Evolutionary conservation across 2,797 vertebrate species (phyloP), one percentile per base, ranked within the genome.

Genomic region (Sebastes oblongus): DNA sequence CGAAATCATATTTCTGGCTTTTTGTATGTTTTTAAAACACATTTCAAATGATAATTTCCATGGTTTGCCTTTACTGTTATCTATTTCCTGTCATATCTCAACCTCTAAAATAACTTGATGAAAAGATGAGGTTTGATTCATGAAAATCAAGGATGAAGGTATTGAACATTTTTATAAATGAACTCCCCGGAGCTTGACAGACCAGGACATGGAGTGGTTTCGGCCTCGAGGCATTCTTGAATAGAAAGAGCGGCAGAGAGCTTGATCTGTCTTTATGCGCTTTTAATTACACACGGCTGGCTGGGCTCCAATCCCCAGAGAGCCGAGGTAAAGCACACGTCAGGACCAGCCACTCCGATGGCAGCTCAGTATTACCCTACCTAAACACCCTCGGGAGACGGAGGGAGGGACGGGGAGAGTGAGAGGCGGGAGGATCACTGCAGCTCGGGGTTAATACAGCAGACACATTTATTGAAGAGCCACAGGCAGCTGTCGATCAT

Each of bases 201-300:
- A 77, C 85, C 82, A 70, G 74, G 81, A 90, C 82, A 55, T 6
- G 18, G 70, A 54, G 72, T 30, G 78, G 77, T 68, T 86, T 91
- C 70, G 24, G 78, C 88, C 88, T 83, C 3, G 11, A 76, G 89
- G 81, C 87, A 8, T 66, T 75, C 77, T 76, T 66, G 82, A 85
- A 81, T 61, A 84, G 84, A 92, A 74, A 83, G 85, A 72, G 88
- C 73, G 34, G 75, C 83, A n/a, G 83, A 84, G 88, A 84, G 90
- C 87, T 91, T 91, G 92, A 94, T 94, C 91, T 89, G 84, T 90
- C 88, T 94, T 92, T 90, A 93, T 93, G 78, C 60, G 11, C 90
- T 92, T 94, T 94, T 95, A 95, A 94, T 95, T 95, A 95, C 92
- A 83, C 83, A 78, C 39, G 86, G 87, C 84, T 91, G 91, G 88